Conservation (phyloP, 2,888 invertebrate species). For the Cantharis rustica region DNA sequence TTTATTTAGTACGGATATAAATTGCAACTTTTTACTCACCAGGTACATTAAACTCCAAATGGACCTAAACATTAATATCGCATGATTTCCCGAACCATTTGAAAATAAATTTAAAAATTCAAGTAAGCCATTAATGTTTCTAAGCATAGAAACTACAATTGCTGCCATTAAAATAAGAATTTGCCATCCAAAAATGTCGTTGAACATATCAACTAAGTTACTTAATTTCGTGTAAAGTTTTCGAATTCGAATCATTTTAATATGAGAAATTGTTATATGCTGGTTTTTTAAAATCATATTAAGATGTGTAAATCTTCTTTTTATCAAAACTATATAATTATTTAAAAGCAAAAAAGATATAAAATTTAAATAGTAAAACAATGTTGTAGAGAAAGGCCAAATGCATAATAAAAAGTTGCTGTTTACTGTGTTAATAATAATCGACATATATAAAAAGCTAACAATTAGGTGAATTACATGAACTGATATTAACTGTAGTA, state of each 20-base stretch:
- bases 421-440: no score
- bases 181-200: background rate
- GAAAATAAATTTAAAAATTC: background rate
- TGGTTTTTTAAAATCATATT: background rate
- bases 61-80: no score
- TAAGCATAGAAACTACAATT: background rate
- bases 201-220: background rate
- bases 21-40: no score
- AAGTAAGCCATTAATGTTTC: background rate
- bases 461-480: background rate
- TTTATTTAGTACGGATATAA: no score
- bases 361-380: background rate
- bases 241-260: background rate
- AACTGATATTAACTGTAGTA: background rate
- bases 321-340: background rate
- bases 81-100: background rate
- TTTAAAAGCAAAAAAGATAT: background rate
- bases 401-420: background rate
- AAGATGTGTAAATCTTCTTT: background rate
- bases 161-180: background rate
- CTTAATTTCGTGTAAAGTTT: background rate
- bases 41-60: no score
- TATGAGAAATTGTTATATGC: background rate
- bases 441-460: fast-evolving
- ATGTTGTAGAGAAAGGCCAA: background rate